A percentile compares a stretch with the other conserved stretches of the same genome.
Evolutionary conservation across 2,113 vertebrate genomes (phyloP).

Genomic region (Ctenomys sociabilis): DNA sequence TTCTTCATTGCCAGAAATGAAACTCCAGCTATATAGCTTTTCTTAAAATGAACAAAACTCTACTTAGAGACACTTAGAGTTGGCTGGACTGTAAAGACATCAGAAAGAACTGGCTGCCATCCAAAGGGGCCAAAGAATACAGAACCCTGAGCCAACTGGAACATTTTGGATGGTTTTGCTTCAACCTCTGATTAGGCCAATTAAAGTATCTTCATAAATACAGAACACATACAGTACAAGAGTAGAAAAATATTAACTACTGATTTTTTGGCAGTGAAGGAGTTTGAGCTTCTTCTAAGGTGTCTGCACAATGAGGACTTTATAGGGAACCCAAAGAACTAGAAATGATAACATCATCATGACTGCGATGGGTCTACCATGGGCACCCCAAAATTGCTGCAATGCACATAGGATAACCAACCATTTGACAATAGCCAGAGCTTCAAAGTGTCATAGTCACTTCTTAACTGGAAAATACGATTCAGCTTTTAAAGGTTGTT

Average conservation of each 20-base stretch:
- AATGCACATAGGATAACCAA: not conserved
- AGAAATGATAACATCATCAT: not conserved
- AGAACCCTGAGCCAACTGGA: not conserved
- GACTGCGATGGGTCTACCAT: not conserved
- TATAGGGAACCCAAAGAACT: not conserved
- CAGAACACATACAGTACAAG: not conserved
- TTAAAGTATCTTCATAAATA: not conserved
- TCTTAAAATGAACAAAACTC: not conserved
- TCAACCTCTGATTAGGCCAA: not conserved
- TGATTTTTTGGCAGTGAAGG: not conserved
- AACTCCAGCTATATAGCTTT: not conserved
- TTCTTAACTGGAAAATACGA: not conserved
- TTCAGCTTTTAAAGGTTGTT: slow-evolving; percentile 11
- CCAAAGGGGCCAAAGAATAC: not conserved
- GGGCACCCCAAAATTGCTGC: not conserved
- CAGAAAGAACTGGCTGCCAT: not conserved
- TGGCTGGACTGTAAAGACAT: not conserved
- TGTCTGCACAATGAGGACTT: too few relatives aligned
- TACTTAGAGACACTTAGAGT: not conserved
- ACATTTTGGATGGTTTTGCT: not conserved
- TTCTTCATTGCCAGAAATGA: not conserved
- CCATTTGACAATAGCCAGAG: not conserved
- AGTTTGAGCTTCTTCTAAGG: not conserved
- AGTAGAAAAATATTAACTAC: not conserved
- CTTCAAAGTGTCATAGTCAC: not conserved